Base-by-base conservation (phyloP, 1,140 invertebrate species). In the Caenorhabditis inopinata region DNA sequence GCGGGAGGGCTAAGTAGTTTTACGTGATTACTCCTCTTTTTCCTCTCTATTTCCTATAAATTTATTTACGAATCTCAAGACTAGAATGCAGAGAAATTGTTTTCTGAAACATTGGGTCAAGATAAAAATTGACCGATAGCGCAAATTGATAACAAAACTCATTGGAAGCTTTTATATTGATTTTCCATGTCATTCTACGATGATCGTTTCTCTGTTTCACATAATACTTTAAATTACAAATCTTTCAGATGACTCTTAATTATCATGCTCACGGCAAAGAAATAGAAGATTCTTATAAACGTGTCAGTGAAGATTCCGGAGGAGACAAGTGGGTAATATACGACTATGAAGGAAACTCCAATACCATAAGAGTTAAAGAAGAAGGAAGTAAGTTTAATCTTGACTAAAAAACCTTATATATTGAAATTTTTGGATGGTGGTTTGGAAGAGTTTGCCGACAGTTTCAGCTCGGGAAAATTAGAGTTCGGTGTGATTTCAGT, bases 401-500 rank as follows among this genome's bases (percentile, higher is more conserved):
- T 5, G 0, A 6, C n/a, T 14, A 48, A 21, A 32, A 75, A 32
- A 12, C 11, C 2, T 4, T 12, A 47, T 32, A 47, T 75, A n/a
- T n/a, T n/a, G n/a, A n/a, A n/a, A n/a, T n/a, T n/a, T 75, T 18
- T 27, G 48, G 74, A 23, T 23, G 45, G 47, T 42, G 74, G 74
- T 32, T 7, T 75, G 9, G 45, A 75, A 14, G 74, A 75, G 47
- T 75, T 75, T 12, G 45, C 74, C 21, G 47, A 75, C 18, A 75
- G 74, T 35, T 75, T 75, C 47, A 75, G 47, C 25, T 47, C 74
- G 2, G 74, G 74, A 48, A 47, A 35, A 16, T 23, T 75, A 6
- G 42, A 75, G 23, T 75, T 48, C 12, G 74, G 74, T 14, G 74
- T 75, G 21, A 75, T 75, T 75, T 75, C 74, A n/a, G 47, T 75